These are phyloP conservation scores for Acanthosoma haemorrhoidale DNA, from an alignment of 2,888 invertebrate genomes.

Conservation along the genomic window DNA sequence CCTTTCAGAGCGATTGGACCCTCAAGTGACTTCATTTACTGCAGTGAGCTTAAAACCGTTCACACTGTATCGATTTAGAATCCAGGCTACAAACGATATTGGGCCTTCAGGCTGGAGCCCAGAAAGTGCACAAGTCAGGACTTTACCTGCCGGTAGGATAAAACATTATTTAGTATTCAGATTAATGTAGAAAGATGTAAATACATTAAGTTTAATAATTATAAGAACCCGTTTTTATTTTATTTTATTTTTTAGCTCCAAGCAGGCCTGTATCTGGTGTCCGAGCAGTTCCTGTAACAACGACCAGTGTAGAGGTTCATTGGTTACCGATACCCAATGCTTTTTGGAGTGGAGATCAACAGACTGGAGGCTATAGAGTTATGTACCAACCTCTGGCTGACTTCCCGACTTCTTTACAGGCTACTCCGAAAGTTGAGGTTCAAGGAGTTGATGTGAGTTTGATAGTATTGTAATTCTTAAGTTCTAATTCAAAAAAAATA, in stretches of 20 bases:
- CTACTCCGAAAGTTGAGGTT: conserved; percentile 76
- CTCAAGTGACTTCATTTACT: conserved; percentile 79
- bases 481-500: not conserved
- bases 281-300: conserved; percentile 88
- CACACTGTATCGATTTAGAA: conserved; percentile 84
- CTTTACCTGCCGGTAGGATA: conserved; percentile 68
- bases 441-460: conserved; percentile 65
- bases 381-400: conserved; percentile 84
- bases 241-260: conserved; percentile 58
- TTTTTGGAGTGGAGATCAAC: conserved; percentile 83
- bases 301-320: conserved; percentile 86
- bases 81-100: conserved; percentile 93
- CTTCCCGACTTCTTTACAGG: conserved; percentile 78
- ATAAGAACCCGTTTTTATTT: not conserved
- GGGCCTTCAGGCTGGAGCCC: conserved; percentile 89
- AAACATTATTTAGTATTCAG: not conserved
- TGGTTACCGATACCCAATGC: conserved; percentile 76
- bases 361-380: conserved; percentile 82
- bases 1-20: conserved; percentile 80
- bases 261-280: conserved; percentile 73
- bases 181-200: not conserved
- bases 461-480: not conserved
- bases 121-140: conserved; percentile 79
- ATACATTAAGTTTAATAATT: not conserved
- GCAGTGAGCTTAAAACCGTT: conserved; percentile 79